Base-by-base conservation (phyloP, 2,797 vertebrate genomes). In the Synaphobranchus kaupii region DNA sequence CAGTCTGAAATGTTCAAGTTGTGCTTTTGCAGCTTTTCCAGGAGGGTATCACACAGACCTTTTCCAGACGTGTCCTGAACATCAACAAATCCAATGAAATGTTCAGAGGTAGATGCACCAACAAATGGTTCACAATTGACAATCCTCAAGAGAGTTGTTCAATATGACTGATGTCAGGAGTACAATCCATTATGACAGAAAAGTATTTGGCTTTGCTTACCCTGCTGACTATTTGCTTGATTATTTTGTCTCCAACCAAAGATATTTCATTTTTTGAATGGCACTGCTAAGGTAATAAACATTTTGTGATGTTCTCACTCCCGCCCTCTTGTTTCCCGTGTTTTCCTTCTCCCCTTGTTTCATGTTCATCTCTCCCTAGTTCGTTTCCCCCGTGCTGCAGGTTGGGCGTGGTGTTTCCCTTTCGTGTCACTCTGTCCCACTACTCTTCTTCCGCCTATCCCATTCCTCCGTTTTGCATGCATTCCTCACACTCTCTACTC, bases 51-150 rank as follows among this genome's bases (percentile, higher is more conserved):
- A 68, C 12, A 68, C 80, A 68, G 56, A n/a, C 58, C 58, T 68
- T 87, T 84, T 50, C 86, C 81, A 87, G 56, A 31, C 25, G 54
- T 87, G 81, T 87, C 86, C 22, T 83, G 20, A 48, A 83, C 80
- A 83, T 83, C 81, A 47, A 71, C 4, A 83, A 83, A 87, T 63
- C 86, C 44, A 66, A 83, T 52, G 68, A 84, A 81, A 25, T 82
- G 84, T 34, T 66, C 58, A 78, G 1, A 28, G 50, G 31, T 88
- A 60, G 50, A 81, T 10, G 34, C 31, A 17, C 44, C 56, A 34
- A 87, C 80, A n/a, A 80, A 87, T 81, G 63, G 0, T 50, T 80
- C 85, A 22, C 68, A 80, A 47, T 86, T 76, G 2, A 86, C 85
- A 48, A 31, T 48, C n/a, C 76, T n/a, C 85, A 86, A 28, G 63